These are phyloP conservation scores for Emydura subglobosa DNA, from an alignment of 2,113 vertebrate species.

Conservation along the genomic window DNA sequence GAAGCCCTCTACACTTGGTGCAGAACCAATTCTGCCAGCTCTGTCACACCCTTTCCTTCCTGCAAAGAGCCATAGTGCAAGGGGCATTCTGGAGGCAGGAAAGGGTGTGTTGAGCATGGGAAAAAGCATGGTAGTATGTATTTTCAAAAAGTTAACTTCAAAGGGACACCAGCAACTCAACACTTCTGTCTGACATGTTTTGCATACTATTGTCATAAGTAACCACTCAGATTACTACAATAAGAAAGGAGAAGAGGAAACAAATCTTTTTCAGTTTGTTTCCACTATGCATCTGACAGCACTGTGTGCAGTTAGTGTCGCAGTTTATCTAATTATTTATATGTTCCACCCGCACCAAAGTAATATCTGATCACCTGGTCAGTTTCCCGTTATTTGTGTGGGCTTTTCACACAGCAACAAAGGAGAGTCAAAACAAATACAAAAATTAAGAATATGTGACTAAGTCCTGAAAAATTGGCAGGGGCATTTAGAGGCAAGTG, in stretches of 20 bases:
- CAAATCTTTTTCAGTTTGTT: not conserved
- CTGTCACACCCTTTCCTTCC: not conserved
- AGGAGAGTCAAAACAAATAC: not conserved
- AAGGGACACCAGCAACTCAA: not conserved
- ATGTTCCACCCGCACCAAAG: not conserved
- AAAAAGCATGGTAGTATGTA: not conserved
- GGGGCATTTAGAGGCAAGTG: not conserved
- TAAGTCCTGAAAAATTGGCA: slow-evolving; percentile 8
- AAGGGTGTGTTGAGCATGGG: not conserved
- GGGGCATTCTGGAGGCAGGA: not conserved
- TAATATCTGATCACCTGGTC: not conserved
- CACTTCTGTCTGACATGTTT: not conserved
- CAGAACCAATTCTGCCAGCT: not conserved
- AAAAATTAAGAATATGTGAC: not conserved
- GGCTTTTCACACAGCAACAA: not conserved
- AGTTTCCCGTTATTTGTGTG: not conserved
- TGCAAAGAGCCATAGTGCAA: not conserved
- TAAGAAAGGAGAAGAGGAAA: not conserved
- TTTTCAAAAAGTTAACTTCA: not conserved
- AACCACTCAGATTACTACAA: not conserved
- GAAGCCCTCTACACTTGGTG: not conserved
- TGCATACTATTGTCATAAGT: not conserved
- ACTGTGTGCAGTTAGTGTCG: not conserved
- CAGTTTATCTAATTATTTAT: not conserved
- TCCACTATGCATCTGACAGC: not conserved